phyloP scores from a whole-genome alignment of 2,113 vertebrate species.

The Parus major region DNA sequence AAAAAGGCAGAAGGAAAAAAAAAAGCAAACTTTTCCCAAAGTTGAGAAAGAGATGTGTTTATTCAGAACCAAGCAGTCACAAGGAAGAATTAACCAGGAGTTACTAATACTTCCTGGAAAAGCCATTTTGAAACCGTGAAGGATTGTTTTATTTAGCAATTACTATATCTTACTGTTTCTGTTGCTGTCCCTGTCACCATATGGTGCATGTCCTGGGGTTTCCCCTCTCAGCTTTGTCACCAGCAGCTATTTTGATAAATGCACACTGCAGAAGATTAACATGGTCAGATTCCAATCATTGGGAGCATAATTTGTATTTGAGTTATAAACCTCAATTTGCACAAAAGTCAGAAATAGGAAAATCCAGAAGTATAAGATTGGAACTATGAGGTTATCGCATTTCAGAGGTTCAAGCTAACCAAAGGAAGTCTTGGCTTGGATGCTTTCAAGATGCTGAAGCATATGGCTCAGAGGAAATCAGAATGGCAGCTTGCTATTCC shows the following conservation, averaged over 20 bases:
- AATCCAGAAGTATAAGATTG: background rate
- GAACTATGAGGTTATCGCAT: background rate
- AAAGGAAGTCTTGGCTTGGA: constrained; percentile 18
- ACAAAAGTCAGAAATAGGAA: background rate
- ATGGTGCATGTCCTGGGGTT: constrained; percentile 43
- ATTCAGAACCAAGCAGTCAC: background rate
- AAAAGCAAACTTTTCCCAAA: constrained; percentile 4
- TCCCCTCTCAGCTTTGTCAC: constrained; percentile 29
- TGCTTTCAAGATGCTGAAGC: constrained; percentile 10
- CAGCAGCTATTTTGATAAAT: constrained; percentile 28
- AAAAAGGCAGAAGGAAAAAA: constrained; percentile 39
- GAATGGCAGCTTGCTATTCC: constrained; percentile 8
- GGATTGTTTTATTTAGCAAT: constrained; percentile 21
- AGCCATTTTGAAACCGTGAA: background rate
- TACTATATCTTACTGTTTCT: constrained; percentile 25
- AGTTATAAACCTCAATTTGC: background rate
- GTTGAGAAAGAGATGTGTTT: constrained; percentile 19
- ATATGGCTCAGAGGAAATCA: constrained; percentile 26
- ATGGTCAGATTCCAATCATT: background rate
- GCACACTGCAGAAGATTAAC: background rate
- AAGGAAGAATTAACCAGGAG: background rate
- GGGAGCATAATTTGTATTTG: background rate
- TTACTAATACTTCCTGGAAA: constrained; percentile 19
- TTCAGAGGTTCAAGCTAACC: background rate
- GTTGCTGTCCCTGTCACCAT: constrained; percentile 29